Conservation (phyloP, 2,888 invertebrate genomes). For the Xestia c-nigrum region DNA sequence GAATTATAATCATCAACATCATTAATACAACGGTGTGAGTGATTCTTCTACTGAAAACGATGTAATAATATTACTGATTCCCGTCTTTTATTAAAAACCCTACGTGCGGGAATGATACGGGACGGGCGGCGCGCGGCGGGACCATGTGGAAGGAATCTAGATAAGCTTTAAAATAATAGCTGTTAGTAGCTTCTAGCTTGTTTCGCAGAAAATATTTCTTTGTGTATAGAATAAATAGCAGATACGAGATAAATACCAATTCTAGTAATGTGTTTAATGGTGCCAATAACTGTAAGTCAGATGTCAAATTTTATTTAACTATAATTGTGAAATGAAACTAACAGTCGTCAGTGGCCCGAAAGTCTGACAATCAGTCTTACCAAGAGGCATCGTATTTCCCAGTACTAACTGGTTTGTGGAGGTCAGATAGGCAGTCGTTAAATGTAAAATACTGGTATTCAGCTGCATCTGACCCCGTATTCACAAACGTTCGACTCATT, state of each 20-base stretch:
- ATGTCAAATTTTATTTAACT: not conserved
- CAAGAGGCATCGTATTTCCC: no score
- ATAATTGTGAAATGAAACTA: no score
- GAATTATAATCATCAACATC: no score
- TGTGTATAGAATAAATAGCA: constrained; percentile 14
- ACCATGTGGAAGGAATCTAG: constrained; percentile 28
- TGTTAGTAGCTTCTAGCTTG: not conserved
- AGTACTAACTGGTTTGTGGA: no score
- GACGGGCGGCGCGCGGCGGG: no score
- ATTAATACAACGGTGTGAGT: no score
- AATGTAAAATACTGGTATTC: no score
- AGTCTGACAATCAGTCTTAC: no score
- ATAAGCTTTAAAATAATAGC: constrained; percentile 14
- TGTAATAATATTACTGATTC: not conserved
- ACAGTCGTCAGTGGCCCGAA: no score
- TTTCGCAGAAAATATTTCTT: constrained; percentile 9
- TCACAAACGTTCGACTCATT: no score
- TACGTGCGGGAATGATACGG: not conserved
- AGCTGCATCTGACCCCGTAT: no score
- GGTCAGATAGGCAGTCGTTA: no score
- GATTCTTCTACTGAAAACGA: not conserved
- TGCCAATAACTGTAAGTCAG: not conserved
- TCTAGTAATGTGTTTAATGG: not conserved
- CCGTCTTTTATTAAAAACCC: not conserved
- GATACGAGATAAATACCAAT: not conserved